Evolutionary conservation across 2,113 vertebrate species (phyloP), one percentile per base, ranked within the genome.

Genomic region (Aythya baeri): DNA sequence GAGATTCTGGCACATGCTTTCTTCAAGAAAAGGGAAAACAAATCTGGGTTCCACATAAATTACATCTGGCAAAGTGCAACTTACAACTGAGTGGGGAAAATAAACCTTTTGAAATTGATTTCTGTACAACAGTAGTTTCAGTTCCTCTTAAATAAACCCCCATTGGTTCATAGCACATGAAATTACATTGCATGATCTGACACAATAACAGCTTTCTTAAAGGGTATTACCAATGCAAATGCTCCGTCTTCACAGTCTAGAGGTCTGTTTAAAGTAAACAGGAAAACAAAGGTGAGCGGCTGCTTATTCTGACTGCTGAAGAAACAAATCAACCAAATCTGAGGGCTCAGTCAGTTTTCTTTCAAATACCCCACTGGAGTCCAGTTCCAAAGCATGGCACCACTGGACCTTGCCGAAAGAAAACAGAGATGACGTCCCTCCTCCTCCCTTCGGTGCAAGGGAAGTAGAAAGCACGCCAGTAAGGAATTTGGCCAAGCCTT

Each of bases 1-100:
- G 72, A 62, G 88, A 67, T 96, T 98, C 96, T 96, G 96, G 95
- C 95, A 98, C 98, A 98, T 98, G 98, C 98, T 98, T 98, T 98
- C 97, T 94, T 97, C 72, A 96, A 97, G 95, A 96, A 97, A 96
- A 98, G 86, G 91, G 95, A 96, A 96, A 97, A 97, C 82, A 90
- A 95, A 97, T 87, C 86, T 91, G 58, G 57, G 68, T 77, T 96
- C 46, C 89, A 94, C 93, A 93, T 93, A 94, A 96, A 96, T 94
- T 95, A 97, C 88, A 93, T 94, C 86, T 93, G 91, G 89, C 87
- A 92, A 97, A 95, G 85, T 94, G 77, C 61, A 95, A 65, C 83
- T 95, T 94, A 85, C 59, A 95, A 95, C 14, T 77, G 90, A 91
- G 54, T 84, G 31, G 68, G 86, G 82, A 93, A 96, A 95, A 96